Evolutionary conservation across 2,888 invertebrate species (phyloP).

Genomic region (Eristalinus aeneus): DNA sequence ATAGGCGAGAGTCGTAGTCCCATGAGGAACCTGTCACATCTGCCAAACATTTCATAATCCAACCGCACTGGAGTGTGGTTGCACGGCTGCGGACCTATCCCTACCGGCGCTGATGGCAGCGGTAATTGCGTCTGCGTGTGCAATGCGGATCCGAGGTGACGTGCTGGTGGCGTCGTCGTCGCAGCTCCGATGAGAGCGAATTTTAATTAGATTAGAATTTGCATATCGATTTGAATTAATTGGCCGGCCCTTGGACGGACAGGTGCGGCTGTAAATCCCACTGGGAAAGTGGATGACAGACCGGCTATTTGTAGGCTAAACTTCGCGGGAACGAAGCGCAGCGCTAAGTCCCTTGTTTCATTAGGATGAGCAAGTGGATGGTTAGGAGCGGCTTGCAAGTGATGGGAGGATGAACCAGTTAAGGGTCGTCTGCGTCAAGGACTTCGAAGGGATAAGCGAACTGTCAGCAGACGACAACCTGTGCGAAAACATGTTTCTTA

Average conservation of each 20-base stretch:
- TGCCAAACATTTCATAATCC: slow-evolving; percentile 67
- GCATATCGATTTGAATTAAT: slow-evolving; percentile 43
- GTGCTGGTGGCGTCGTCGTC: slow-evolving; percentile 48
- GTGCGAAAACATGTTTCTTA: background rate
- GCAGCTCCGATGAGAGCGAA: slow-evolving; percentile 51
- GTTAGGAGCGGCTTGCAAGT: background rate
- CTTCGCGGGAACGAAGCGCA: background rate
- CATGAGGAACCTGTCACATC: slow-evolving; percentile 66
- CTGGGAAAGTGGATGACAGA: slow-evolving; percentile 13
- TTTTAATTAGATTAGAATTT: slow-evolving; percentile 70
- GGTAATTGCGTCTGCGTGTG: slow-evolving; percentile 50
- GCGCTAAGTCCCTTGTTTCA: background rate
- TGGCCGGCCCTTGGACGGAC: background rate
- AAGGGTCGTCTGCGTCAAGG: background rate
- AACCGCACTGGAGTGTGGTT: background rate
- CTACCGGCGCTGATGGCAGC: slow-evolving; percentile 18
- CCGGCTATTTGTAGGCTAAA: background rate
- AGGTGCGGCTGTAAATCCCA: slow-evolving; percentile 27
- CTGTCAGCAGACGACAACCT: background rate
- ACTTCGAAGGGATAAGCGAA: background rate
- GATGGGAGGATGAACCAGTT: background rate
- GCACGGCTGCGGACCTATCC: background rate
- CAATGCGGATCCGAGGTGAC: slow-evolving; percentile 57
- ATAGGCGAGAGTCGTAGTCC: no score
- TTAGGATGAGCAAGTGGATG: background rate